Evolutionary conservation across 2,797 vertebrate species (phyloP).

Genomic region (Eulemur albifrons): DNA sequence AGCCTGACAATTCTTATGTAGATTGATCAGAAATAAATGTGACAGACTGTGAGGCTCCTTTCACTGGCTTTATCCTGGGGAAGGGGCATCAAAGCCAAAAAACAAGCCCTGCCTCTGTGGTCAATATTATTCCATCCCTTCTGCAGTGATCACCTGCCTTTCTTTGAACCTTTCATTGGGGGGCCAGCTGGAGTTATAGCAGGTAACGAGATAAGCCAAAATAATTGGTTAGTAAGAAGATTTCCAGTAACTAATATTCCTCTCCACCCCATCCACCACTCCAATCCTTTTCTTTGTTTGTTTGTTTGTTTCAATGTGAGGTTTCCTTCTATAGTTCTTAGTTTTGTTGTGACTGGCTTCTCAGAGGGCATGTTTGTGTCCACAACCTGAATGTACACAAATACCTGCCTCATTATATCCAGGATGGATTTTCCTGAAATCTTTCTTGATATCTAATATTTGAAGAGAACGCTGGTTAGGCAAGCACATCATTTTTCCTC

Average conservation of each 20-base stretch:
- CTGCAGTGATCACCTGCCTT: background rate
- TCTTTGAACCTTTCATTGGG: background rate
- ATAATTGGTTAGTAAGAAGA: background rate
- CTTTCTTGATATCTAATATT: conserved; percentile 60
- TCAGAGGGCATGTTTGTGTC: conserved; percentile 34
- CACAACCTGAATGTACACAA: fast-evolving
- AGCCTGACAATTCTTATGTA: background rate
- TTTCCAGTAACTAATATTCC: background rate
- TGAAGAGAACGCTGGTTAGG: conserved; percentile 59
- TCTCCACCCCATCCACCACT: background rate
- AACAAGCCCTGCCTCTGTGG: background rate
- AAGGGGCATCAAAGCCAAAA: conserved; percentile 32
- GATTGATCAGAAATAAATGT: background rate
- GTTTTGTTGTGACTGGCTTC: conserved; percentile 13
- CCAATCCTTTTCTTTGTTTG: background rate
- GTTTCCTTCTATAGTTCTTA: conserved; percentile 30
- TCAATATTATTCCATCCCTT: background rate
- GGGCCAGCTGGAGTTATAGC: background rate
- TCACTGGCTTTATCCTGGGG: background rate
- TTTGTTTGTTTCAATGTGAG: conserved; percentile 38
- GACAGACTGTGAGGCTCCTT: background rate
- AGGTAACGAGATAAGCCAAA: conserved; percentile 46
- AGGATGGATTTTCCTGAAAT: conserved; percentile 50
- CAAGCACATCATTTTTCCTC: conserved; percentile 35
- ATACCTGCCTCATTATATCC: background rate